These are phyloP conservation scores for Eudasyphora cyanicolor DNA, from an alignment of 2,888 invertebrate genomes.

Conservation along the genomic window DNA sequence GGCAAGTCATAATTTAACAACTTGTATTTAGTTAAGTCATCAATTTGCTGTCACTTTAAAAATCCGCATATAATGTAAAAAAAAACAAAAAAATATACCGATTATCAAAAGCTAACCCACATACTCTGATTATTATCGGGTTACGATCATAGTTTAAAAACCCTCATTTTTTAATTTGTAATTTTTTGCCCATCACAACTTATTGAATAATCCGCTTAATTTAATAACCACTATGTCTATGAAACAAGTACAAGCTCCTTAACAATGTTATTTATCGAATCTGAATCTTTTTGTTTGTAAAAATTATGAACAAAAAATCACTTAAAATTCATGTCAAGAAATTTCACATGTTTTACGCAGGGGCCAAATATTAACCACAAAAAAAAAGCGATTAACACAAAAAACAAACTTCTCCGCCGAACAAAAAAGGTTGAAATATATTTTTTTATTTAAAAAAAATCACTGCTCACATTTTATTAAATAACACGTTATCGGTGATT, in stretches of 20 bases:
- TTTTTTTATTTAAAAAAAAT: constrained; percentile 30
- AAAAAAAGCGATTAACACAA: no score
- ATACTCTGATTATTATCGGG: not conserved
- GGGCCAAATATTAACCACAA: constrained; percentile 40
- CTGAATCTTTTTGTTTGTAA: not conserved
- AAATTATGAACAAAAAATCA: not conserved
- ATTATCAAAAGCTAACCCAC: not conserved
- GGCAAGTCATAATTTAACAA: no score
- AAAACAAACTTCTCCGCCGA: no score
- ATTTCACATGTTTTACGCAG: constrained; percentile 39
- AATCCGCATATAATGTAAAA: not conserved
- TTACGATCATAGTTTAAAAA: not conserved
- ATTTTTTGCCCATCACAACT: not conserved
- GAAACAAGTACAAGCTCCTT: constrained; percentile 4
- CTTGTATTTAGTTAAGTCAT: no score
- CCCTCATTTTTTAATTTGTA: not conserved
- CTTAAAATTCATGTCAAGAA: constrained; percentile 57
- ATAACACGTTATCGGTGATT: not conserved
- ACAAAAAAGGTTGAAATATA: constrained; percentile 41
- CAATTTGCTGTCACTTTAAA: no score
- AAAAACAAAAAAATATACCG: not conserved
- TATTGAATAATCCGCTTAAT: constrained; percentile 50
- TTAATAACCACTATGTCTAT: constrained; percentile 47
- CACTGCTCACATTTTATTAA: not conserved
- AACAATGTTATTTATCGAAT: not conserved